Base-by-base conservation (phyloP, 2,797 vertebrate species). In the Leucoraja ocellata region DNA sequence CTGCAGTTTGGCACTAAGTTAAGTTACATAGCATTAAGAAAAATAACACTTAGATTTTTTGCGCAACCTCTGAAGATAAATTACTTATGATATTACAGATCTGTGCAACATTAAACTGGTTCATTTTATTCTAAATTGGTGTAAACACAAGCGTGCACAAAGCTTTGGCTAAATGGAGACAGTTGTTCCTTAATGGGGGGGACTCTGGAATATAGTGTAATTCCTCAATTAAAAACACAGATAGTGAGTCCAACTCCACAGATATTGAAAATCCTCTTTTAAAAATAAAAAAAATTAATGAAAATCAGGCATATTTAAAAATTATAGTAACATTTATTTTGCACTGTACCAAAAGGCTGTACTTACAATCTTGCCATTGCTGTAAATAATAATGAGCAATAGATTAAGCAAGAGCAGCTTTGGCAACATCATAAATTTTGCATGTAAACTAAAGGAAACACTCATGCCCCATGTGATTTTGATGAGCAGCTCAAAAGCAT, bases 401-500 rank as follows among this genome's bases (percentile, higher is more conserved):
- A 95, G 94, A 96, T 95, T 94, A 97, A 96, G 96, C 96, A 88
- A 96, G 95, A 93, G 93, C 94, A 94, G 95, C 96, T 96, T 95
- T 95, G 95, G 94, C 95, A 95, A 95, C 95, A 95, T 93, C 94
- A 94, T 93, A n/a, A 94, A 96, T 95, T 95, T 92, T 94, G 96
- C 96, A 96, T 93, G 94, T 94, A 36, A 93, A 96, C 96, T 96
- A 95, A 96, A 84, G 95, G 96, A 95, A 95, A 96, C 95, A 96
- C 97, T 96, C 95, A 94, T 73, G 93, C 96, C 95, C 94, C 95
- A 96, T 94, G 94, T 93, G 91, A 96, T 97, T 95, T 95, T 95
- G 94, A 28, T 94, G 94, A 95, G 95, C 95, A 95, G 96, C 97
- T 97, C 97, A 97, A 98, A 97, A 96, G 95, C 97, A 97, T 97